Percentiles rank a stretch among this genome's conserved stretches.
Conservation (phyloP, 2,888 invertebrate genomes). For the Eudasyphora cyanicolor region DNA sequence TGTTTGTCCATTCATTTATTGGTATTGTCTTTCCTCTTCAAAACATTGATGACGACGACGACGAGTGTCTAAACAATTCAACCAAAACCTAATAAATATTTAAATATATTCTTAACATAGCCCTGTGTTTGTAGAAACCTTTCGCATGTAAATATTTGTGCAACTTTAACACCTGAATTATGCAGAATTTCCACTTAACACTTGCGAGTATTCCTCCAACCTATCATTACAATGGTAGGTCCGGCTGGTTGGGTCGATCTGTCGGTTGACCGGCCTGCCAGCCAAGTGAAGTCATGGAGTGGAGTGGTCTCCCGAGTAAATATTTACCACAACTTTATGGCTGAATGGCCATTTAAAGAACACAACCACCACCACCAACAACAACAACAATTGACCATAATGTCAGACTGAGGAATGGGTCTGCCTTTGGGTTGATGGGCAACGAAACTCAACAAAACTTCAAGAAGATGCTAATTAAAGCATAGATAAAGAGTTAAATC, state of each 20-base stretch:
- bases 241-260: background rate
- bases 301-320: slow-evolving; percentile 43
- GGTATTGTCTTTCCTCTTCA: background rate
- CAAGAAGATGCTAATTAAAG: slow-evolving; percentile 62
- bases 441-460: slow-evolving; percentile 36
- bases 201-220: background rate
- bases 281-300: too few relatives aligned
- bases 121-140: slow-evolving; percentile 26
- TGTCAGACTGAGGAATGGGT: background rate
- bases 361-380: too few relatives aligned
- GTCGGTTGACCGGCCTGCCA: too few relatives aligned
- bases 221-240: background rate
- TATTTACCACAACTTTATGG: slow-evolving; percentile 61
- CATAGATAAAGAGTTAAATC: slow-evolving; percentile 38
- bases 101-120: slow-evolving; percentile 42
- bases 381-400: slow-evolving; percentile 63
- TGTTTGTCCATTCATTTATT: background rate
- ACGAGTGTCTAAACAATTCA: background rate
- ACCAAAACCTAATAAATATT: slow-evolving; percentile 42
- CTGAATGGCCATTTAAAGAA: slow-evolving; percentile 38
- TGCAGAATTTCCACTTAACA: slow-evolving; percentile 61
- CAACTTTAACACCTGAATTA: slow-evolving; percentile 65
- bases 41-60: background rate
- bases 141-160: slow-evolving; percentile 61
- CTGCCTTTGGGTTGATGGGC: background rate